Base-by-base conservation (phyloP, 1,140 invertebrate genomes). In the Heliconius eleuchia region DNA sequence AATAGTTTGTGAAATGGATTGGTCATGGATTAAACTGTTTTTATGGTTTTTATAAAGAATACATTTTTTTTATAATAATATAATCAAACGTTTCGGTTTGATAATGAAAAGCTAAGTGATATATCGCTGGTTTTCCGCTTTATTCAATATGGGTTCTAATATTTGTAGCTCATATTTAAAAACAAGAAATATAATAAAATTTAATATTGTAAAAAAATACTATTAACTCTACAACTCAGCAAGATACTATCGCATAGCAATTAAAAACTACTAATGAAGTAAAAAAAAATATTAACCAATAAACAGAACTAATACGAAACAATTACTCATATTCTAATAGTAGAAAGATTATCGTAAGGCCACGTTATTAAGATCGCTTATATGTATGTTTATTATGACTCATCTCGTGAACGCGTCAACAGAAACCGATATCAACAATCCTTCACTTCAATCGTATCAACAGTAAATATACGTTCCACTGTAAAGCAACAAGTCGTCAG, bases 401-500 rank as follows among this genome's bases (percentile, higher is more conserved):
- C 57, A 66, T 66, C 57, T 66, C 23, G 23, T 5, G 23, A 66
- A 66, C 23, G 57, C 57, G 57, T 66, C 57, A 66, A 27, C 57
- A 30, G 9, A 66, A 66, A 23, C 57, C 23, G 50, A 23, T 75
- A 66, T 60, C 55, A 75, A 39, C 75, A 76, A 84, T 82, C 80
- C 42, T 57, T 30, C 60, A 76, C 42, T 57, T 30, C 60, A 76
- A 1, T 30, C n/a, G 37, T 57, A 42, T 42, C 82, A 85, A 30
- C 60, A 66, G 86, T 91, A 90, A 87, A 89, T 86, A 89, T 77
- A 77, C 80, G 70, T 74, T 76, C 50, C n/a, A 50, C 60, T 70
- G 73, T 76, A 83, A 86, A 82, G 88, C 90, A 91, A 91, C 89
- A 90, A 90, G 90, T 91, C 88, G 85, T 82, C 78, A 83, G 74